Conservation (phyloP, 2,797 vertebrate species). For the Threskiornis aethiopicus region DNA sequence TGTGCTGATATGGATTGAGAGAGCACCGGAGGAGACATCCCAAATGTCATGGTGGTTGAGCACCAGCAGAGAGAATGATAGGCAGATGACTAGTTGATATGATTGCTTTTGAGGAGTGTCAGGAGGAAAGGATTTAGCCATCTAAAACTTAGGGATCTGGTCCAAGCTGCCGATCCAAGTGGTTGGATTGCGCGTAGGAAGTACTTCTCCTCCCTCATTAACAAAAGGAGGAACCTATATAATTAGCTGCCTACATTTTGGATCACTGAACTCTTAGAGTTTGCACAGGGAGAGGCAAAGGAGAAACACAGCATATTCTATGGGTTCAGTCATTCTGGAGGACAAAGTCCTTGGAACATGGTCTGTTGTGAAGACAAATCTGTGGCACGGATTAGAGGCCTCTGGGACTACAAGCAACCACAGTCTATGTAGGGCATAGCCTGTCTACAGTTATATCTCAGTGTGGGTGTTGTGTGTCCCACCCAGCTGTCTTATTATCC, state of each 20-base stretch:
- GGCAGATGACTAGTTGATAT: background rate
- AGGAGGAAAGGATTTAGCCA: background rate
- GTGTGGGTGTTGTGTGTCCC: background rate
- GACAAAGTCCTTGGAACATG: background rate
- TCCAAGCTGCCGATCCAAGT: background rate
- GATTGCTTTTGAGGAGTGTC: background rate
- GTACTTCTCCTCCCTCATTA: background rate
- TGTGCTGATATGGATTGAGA: background rate
- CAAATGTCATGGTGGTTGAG: rapidly evolving
- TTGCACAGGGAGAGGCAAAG: background rate
- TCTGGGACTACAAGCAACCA: background rate
- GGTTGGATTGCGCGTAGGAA: background rate
- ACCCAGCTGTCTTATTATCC: background rate
- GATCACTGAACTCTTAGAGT: background rate
- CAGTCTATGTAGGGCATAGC: background rate
- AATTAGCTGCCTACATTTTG: background rate
- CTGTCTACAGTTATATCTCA: background rate
- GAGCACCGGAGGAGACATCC: background rate
- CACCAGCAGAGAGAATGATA: background rate
- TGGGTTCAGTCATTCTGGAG: background rate
- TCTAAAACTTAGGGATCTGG: background rate
- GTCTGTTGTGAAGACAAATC: background rate
- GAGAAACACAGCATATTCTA: background rate
- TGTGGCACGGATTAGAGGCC: background rate
- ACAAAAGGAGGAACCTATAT: background rate